Evolutionary conservation across 2,113 vertebrate genomes (phyloP).

Genomic region (Megaceryle maxima): DNA sequence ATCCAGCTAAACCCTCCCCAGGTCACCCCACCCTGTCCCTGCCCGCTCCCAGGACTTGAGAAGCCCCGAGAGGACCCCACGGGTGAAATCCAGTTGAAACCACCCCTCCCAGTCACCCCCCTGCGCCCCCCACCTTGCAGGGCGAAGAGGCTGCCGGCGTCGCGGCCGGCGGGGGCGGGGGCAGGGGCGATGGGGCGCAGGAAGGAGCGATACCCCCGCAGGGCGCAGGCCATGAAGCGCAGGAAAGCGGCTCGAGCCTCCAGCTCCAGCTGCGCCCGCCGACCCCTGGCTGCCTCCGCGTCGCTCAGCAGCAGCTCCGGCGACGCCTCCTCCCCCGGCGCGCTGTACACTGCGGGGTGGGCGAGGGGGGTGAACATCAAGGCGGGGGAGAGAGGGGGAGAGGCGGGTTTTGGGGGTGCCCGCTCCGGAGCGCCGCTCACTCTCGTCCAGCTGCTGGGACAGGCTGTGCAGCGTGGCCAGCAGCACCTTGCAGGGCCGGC

Average conservation of each 20-base stretch:
- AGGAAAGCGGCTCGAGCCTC: slow-evolving; percentile 91
- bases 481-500: slow-evolving; percentile 86
- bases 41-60: too few species aligned
- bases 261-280: slow-evolving; percentile 89
- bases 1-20: too few species aligned
- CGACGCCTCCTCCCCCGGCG: slow-evolving; percentile 87
- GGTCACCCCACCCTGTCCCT: neutral
- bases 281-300: slow-evolving; percentile 86
- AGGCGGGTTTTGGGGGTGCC: neutral
- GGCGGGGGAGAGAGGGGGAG: neutral
- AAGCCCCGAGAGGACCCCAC: too few species aligned
- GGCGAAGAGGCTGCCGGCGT: slow-evolving; percentile 89
- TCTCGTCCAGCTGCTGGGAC: slow-evolving; percentile 89
- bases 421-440: slow-evolving; percentile 74
- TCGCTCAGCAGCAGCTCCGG: slow-evolving; percentile 91
- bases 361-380: too few species aligned
- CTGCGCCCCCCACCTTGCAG: slow-evolving; percentile 78
- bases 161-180: slow-evolving; percentile 80
- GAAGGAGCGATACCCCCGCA: slow-evolving; percentile 86
- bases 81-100: neutral
- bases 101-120: too few species aligned
- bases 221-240: slow-evolving; percentile 89
- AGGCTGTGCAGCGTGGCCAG: slow-evolving; percentile 81
- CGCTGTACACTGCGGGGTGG: slow-evolving; percentile 79
- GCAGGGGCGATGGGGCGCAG: slow-evolving; percentile 89